phyloP scores from a whole-genome alignment of 2,888 invertebrate species.

The Auanema sp. region DNA sequence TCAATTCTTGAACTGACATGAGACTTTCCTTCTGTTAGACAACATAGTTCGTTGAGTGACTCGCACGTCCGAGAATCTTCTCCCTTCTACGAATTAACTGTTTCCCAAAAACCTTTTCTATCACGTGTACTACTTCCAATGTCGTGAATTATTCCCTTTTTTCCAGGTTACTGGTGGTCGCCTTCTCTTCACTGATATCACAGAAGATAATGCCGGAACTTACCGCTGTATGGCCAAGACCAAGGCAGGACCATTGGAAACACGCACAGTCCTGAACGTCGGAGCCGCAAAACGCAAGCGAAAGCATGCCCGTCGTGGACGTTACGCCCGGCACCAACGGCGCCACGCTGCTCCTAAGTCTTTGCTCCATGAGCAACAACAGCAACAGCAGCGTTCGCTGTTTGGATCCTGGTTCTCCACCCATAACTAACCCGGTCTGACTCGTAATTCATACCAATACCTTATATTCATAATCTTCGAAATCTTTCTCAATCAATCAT shows the following conservation, averaged over 20 bases:
- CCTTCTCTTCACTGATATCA: conserved; percentile 71
- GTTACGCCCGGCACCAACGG: conserved; percentile 41
- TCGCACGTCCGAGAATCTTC: background rate
- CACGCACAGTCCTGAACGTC: conserved; percentile 56
- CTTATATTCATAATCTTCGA: too few relatives aligned
- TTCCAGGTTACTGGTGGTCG: conserved; percentile 69
- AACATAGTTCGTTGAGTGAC: background rate
- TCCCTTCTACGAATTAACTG: background rate
- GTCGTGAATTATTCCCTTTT: background rate
- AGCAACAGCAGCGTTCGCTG: conserved; percentile 14
- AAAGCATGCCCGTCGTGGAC: conserved; percentile 47
- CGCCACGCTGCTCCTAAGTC: conserved; percentile 26
- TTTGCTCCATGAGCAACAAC: conserved; percentile 14
- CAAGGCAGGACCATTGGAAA: conserved; percentile 61
- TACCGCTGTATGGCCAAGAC: conserved; percentile 75
- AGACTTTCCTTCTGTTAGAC: background rate
- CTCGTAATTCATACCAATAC: background rate
- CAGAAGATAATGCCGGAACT: conserved; percentile 73
- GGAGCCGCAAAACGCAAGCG: conserved; percentile 61
- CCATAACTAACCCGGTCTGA: conserved; percentile 8
- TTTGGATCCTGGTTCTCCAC: conserved; percentile 27
- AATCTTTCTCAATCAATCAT: too few relatives aligned
- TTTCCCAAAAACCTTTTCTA: background rate
- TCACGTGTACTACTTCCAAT: background rate
- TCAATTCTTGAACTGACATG: background rate